Evolutionary conservation across 2,113 vertebrate genomes (phyloP).

Genomic region (Triplophysa dalaica): DNA sequence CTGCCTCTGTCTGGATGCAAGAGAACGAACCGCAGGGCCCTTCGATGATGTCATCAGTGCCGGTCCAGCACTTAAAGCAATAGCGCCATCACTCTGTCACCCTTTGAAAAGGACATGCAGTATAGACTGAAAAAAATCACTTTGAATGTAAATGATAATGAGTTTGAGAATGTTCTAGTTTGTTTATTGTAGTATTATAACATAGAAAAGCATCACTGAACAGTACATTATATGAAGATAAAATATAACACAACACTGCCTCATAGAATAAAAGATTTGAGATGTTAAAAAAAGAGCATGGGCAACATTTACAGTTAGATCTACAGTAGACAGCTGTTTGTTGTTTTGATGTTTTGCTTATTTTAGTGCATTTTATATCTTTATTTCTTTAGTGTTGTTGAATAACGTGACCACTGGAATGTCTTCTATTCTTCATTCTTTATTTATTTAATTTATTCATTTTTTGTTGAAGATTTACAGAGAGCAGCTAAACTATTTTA

Average conservation of each 20-base stretch:
- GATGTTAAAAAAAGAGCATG: slow-evolving; percentile 18
- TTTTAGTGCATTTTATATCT: slow-evolving; percentile 23
- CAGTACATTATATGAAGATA: slow-evolving; percentile 8
- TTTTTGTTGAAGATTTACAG: background rate
- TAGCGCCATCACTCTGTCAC: slow-evolving; percentile 42
- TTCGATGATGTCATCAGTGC: slow-evolving; percentile 33
- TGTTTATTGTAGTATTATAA: slow-evolving; percentile 42
- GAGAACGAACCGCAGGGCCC: slow-evolving; percentile 21
- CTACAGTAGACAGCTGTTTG: background rate
- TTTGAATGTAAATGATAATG: slow-evolving; percentile 46
- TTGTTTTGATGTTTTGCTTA: background rate
- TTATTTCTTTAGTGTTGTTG: slow-evolving; percentile 20
- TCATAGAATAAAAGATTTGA: slow-evolving; percentile 17
- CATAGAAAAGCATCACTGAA: slow-evolving; percentile 42
- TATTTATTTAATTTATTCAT: background rate
- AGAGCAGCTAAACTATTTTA: slow-evolving; percentile 25
- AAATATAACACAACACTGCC: slow-evolving; percentile 3
- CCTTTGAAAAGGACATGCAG: slow-evolving; percentile 24
- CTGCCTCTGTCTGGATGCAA: slow-evolving; percentile 34
- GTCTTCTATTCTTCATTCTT: slow-evolving; percentile 15
- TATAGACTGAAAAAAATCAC: slow-evolving; percentile 43
- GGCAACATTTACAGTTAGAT: background rate
- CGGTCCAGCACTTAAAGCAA: slow-evolving; percentile 41
- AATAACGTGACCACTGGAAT: slow-evolving; percentile 38
- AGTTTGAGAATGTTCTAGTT: slow-evolving; percentile 42